Base-by-base conservation (phyloP, 2,888 invertebrate genomes). In the Cryptocheilus praepositus region DNA sequence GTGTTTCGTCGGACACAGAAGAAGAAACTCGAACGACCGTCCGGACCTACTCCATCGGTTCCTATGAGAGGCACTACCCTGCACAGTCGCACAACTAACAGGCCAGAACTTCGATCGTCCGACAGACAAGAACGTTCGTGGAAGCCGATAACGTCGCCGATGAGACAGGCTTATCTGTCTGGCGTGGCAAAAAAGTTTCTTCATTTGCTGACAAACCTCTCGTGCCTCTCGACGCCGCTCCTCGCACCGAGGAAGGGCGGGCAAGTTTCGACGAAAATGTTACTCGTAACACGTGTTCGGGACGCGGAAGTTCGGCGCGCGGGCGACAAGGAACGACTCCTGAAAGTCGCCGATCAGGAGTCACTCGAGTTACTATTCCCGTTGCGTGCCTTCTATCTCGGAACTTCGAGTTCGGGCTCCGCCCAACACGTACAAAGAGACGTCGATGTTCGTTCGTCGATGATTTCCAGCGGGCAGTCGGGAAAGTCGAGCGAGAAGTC, bases 171-270 rank as follows among this genome's bases (percentile, higher is more conserved):
- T 59, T 65, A 65, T 69, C 65, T 61, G 44, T 65, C 57, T 52
- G 7, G 15, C 45, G 44, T 13, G 16, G 55, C 46, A 73, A 79
- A 57, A 75, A 78, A 78, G 79, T 79, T 79, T 68, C 71, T 74
- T 78, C 71, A 76, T 78, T 78, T 74, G 73, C 74, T 65, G 64
- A 7, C 25, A 54, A 43, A 25, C 28, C 43, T 62, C 60, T 54
- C 53, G 45, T 13, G 2, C 2, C n/a, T 51, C 44, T 60, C 49
- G 60, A 58, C 68, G 67, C 71, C 73, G 66, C 75, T 73, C 64
- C 76, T 5, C n/a, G 18, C n/a, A 16, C 5, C 16, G 16, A 49
- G 16, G 49, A 49, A 18, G 49, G 49, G 16, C 8, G 11, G 3
- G 16, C 11, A 49, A 49, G 49, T 49, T 45, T 49, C n/a, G 49